phyloP scores from a whole-genome alignment of 2,113 vertebrate species.

The Rattus norvegicus region DNA sequence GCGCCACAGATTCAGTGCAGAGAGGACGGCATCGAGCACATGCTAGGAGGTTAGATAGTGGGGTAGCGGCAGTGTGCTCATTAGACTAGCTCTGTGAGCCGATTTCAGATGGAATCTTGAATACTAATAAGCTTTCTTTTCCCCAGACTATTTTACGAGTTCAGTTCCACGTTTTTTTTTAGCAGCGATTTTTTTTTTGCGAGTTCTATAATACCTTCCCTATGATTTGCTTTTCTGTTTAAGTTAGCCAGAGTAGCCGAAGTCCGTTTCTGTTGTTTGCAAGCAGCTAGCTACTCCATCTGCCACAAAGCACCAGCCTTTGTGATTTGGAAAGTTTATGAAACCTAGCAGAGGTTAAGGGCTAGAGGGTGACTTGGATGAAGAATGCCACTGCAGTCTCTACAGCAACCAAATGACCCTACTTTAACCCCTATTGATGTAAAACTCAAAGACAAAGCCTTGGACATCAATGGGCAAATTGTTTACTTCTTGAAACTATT shows the following conservation, averaged over 20 bases:
- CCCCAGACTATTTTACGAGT: neutral
- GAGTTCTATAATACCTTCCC: neutral
- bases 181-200: neutral
- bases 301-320: neutral
- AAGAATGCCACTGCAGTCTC: neutral
- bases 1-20: neutral
- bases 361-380: neutral
- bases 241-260: neutral
- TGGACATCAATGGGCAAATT: neutral
- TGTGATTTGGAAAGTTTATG: neutral
- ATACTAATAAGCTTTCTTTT: neutral
- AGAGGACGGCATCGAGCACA: neutral
- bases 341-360: neutral
- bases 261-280: slow-evolving; percentile 24
- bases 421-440: neutral
- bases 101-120: neutral
- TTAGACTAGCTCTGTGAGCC: neutral
- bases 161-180: neutral
- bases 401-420: neutral
- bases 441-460: neutral
- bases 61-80: neutral
- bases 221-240: neutral
- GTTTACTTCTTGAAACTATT: neutral
- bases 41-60: neutral
- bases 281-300: neutral